A percentile compares a stretch with the other conserved stretches of the same genome.
phyloP scores from a whole-genome alignment of 2,888 invertebrate species.

The Fissipunctia ypsillon region DNA sequence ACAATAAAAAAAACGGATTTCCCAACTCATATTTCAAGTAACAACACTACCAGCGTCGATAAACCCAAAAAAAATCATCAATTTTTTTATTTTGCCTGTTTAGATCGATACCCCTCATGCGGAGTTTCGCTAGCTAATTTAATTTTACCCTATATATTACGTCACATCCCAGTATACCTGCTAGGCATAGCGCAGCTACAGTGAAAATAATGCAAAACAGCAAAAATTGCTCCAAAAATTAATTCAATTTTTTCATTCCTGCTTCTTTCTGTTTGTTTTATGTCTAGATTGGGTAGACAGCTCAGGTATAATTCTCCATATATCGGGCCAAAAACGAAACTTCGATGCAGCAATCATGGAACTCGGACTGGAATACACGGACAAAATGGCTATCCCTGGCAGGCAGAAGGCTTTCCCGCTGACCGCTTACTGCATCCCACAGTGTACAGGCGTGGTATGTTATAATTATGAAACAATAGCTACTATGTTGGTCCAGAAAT shows the following conservation, averaged over 20 bases:
- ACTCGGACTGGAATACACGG: constrained; percentile 98
- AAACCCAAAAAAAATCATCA: too few species aligned
- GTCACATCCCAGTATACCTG: too few species aligned
- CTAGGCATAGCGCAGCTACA: neutral
- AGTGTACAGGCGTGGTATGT: constrained; percentile 97
- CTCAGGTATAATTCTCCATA: constrained; percentile 96
- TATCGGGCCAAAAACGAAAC: constrained; percentile 93
- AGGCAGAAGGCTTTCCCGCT: constrained; percentile 94
- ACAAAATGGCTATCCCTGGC: constrained; percentile 99
- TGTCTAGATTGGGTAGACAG: constrained; percentile 95
- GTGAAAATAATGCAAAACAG: neutral
- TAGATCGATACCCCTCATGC: too few species aligned
- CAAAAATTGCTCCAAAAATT: neutral
- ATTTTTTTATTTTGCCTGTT: too few species aligned
- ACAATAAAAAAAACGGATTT: too few species aligned
- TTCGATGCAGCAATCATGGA: constrained; percentile 99
- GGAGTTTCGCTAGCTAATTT: too few species aligned
- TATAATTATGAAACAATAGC: too few species aligned
- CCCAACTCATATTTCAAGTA: too few species aligned
- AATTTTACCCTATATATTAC: too few species aligned
- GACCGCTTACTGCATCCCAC: constrained; percentile 97
- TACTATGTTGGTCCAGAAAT: too few species aligned
- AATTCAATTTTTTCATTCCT: neutral
- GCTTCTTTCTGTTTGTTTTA: neutral
- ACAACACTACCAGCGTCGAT: too few species aligned